Conservation (phyloP, 2,888 invertebrate species). For the Polyommatus iphigenia region DNA sequence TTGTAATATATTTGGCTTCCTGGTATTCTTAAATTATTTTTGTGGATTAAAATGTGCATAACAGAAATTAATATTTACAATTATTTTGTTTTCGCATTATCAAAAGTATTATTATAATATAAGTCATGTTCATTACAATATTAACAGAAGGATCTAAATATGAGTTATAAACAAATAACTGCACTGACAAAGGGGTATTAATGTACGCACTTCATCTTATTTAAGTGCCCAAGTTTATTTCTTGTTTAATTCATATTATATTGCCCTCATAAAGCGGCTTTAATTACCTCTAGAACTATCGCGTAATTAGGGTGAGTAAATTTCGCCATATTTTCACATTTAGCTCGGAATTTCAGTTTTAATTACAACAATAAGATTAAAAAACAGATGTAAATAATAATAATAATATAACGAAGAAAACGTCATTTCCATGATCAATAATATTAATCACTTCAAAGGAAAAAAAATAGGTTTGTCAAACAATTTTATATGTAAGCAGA, state of each 20-base stretch:
- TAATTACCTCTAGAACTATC: not conserved
- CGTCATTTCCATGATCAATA: too few species aligned
- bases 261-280: constrained; percentile 6
- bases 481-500: not conserved
- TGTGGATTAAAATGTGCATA: too few species aligned
- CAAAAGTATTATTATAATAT: too few species aligned
- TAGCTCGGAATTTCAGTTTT: not conserved
- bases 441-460: too few species aligned
- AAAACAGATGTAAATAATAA: not conserved
- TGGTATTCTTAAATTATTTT: too few species aligned
- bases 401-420: not conserved
- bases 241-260: constrained; percentile 19
- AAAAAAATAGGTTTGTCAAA: too few species aligned
- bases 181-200: not conserved
- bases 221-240: constrained; percentile 13
- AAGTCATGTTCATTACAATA: not conserved
- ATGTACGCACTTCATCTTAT: constrained; percentile 15
- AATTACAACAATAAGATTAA: not conserved
- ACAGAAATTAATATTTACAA: too few species aligned
- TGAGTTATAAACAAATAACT: not conserved
- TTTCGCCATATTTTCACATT: not conserved
- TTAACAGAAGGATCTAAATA: not conserved
- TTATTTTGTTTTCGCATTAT: too few species aligned
- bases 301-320: not conserved
- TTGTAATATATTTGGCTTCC: too few species aligned